Evolutionary conservation across 2,797 vertebrate genomes (phyloP).

Genomic region (Atherinosoma microstoma): DNA sequence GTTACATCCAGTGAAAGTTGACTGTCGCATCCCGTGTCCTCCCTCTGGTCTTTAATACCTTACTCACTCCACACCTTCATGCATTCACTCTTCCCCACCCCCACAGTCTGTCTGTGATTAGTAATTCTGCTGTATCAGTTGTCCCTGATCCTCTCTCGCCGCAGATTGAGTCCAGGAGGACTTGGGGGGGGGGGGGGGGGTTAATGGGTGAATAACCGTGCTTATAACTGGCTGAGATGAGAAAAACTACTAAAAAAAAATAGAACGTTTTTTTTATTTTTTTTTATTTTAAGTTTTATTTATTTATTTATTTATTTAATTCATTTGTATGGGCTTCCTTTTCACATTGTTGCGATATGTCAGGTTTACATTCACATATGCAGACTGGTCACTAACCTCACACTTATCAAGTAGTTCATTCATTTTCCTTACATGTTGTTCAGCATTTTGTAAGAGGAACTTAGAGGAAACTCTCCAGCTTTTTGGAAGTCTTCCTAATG

Average conservation of each 20-base stretch:
- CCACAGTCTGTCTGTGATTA: conserved; percentile 66
- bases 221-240: background rate
- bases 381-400: background rate
- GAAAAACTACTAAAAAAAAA: background rate
- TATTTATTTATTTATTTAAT: background rate
- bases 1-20: background rate
- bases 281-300: background rate
- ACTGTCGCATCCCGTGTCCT: background rate
- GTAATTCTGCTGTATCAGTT: conserved; percentile 77
- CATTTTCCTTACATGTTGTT: background rate
- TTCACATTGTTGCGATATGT: background rate
- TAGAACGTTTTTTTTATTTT: background rate
- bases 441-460: background rate
- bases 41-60: conserved; percentile 17
- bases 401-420: background rate
- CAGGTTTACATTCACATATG: conserved; percentile 12
- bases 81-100: conserved; percentile 13
- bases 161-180: conserved; percentile 57
- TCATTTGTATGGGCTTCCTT: background rate
- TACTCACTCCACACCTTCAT: background rate
- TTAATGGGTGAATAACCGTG: conserved; percentile 12
- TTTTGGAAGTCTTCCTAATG: background rate
- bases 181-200: background rate
- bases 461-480: background rate
- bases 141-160: conserved; percentile 72